Base-by-base conservation (phyloP, 2,113 vertebrate genomes). In the Micronisus gabar region DNA sequence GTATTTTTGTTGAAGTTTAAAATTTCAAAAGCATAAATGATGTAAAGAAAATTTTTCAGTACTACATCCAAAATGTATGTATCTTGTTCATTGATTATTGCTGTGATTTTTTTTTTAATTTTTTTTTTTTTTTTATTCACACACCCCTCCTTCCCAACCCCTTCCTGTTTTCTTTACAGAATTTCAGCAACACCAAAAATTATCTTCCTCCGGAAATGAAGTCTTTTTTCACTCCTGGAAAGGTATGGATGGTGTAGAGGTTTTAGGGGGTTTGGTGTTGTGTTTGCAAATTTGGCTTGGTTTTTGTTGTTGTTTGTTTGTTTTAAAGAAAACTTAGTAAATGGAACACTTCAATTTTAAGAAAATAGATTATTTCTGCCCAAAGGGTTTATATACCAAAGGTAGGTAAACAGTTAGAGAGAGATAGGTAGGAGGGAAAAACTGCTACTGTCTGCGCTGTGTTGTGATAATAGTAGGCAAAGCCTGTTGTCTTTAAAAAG, bases 151-250 rank as follows among this genome's bases (percentile, higher is more conserved):
- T 3, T 10, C 58, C 38, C 29, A 7, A 5, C 25, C 9, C 47
- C 1, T 47, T 53, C 52, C 11, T 96, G 15, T 7, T 13, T 97
- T 91, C 53, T 53, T 97, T 98, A 61, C 97, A 99, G 99, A 99
- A 99, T 97, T 99, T 99, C 97, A 99, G 98, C 98, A 99, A 99
- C 98, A 99, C 99, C 96, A 99, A 99, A 99, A 99, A 99, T 97
- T 99, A 99, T 62, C 98, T 99, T 95, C 99, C 99, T 93, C 98
- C 99, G 50, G 99, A 99, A 98, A 99, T 99, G 99, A 99, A 99
- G 96, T 98, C 99, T 2, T 99, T 99, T 98, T 99, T 99, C 93
- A 99, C 99, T 79, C 99, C 99, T 88, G 99, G 99, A 97, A 99
- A 99, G 98, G 99, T 99, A 96, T 3, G 97, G 96, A 16, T 62